Evolutionary conservation across 2,797 vertebrate species (phyloP).

Genomic region (Sebastes iracundus): DNA sequence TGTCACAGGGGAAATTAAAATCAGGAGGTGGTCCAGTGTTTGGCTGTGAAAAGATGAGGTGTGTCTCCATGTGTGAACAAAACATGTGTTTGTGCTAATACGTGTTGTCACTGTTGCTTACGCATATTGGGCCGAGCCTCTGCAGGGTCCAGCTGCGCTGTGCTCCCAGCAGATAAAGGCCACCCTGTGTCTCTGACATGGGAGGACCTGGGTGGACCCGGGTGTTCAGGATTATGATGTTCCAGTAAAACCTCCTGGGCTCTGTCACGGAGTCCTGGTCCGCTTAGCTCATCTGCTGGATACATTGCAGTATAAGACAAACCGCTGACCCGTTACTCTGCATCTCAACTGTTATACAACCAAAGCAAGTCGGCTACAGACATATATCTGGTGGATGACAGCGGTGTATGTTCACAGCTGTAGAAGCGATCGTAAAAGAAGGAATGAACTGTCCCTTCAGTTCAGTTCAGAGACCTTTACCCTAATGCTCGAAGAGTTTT

Average conservation of each 20-base stretch:
- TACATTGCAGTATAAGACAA: background rate
- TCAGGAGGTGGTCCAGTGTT: background rate
- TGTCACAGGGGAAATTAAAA: background rate
- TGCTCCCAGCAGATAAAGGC: constrained; percentile 11
- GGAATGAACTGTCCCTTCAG: background rate
- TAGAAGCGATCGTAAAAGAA: background rate
- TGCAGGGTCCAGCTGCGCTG: constrained; percentile 28
- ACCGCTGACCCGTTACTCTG: constrained; percentile 19
- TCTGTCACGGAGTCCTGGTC: constrained; percentile 5
- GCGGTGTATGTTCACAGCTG: constrained; percentile 16
- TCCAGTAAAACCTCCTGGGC: constrained; percentile 28
- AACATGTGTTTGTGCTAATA: constrained; percentile 1
- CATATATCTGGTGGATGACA: constrained; percentile 7
- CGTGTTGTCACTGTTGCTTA: constrained; percentile 17
- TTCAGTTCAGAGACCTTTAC: constrained; percentile 5
- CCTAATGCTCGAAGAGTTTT: background rate
- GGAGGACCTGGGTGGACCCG: constrained; percentile 34
- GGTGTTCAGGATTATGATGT: constrained; percentile 39
- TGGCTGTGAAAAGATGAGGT: constrained; percentile 6
- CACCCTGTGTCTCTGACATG: constrained; percentile 27
- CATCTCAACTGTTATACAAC: constrained; percentile 41
- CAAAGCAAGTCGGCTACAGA: background rate
- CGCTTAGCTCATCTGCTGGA: constrained; percentile 38
- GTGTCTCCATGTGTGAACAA: constrained; percentile 3
- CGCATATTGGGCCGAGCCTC: background rate